These are phyloP conservation scores for Fregetta grallaria DNA, from an alignment of 2,113 vertebrate species.

Conservation along the genomic window DNA sequence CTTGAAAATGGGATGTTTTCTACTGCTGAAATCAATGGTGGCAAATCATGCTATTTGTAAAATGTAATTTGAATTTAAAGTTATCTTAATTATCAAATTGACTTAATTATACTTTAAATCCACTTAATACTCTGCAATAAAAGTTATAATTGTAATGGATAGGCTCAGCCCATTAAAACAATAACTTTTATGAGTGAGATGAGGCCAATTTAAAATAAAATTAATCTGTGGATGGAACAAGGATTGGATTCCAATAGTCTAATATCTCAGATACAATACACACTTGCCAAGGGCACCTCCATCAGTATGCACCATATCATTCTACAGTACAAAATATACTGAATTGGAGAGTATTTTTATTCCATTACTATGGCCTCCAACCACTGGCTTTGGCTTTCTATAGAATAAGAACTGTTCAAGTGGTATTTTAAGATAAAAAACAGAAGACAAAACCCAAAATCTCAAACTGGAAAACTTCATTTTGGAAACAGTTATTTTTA, in stretches of 20 bases:
- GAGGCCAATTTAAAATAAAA: constrained; percentile 46
- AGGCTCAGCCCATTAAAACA: constrained; percentile 31
- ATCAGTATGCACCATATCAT: background rate
- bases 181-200: constrained; percentile 34
- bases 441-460: background rate
- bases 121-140: constrained; percentile 49
- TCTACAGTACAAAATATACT: background rate
- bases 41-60: constrained; percentile 10
- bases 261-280: background rate
- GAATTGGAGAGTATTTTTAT: background rate
- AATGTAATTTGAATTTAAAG: constrained; percentile 36
- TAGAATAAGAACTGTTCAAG: background rate
- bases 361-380: background rate
- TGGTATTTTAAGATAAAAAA: background rate
- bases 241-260: constrained; percentile 28
- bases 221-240: constrained; percentile 13
- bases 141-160: constrained; percentile 38
- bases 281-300: background rate
- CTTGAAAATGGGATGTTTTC: background rate
- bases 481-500: background rate
- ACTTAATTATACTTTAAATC: constrained; percentile 51
- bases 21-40: background rate
- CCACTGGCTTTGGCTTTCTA: background rate
- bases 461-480: background rate
- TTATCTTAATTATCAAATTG: constrained; percentile 51